Evolutionary conservation across 2,113 vertebrate genomes (phyloP), one percentile per base, ranked within the genome.

Genomic region (Silurus meridionalis): DNA sequence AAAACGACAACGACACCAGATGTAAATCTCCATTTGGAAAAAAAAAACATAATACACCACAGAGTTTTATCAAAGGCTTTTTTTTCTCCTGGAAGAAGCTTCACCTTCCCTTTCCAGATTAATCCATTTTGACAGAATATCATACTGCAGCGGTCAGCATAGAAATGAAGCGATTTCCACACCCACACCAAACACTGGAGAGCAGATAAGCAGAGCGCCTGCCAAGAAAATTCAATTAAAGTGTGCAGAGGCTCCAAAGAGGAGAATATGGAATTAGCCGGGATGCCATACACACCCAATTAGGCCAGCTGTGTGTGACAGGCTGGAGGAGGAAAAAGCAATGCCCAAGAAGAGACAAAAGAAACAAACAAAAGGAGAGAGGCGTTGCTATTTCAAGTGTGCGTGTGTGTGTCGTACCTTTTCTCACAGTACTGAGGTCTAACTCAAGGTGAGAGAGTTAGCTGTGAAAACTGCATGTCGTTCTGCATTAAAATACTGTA

Each of bases 161-260:
- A 89, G 86, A 90, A 90, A 89, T 88, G 69, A 90, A 84, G 50
- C 64, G 55, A 88, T 89, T 90, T 90, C 88, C 90, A 89, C 86
- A 90, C 83, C 71, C 71, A 58, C 82, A 84, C 85, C 82, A 89
- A 90, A 88, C 53, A 14, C 61, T 72, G 64, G 46, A 84, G 55
- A 0, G 6, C 85, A 89, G 90, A 89, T 89, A 88, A 88, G 85
- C 28, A 77, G 72, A 55, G 19, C 37, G 74, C 79, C 63, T 37
- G 88, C 71, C 89, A 85, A 86, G 77, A 69, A 87, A 92, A 92
- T 90, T 91, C 88, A 91, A 92, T 91, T 92, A 92, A 82, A 81
- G 79, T 74, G 37, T 50, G 86, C 71, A 64, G 84, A 87, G 82
- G 83, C 80, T 72, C 85, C 86, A 83, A 83, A 67, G 85, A 86